Evolutionary conservation across 2,797 vertebrate species (phyloP), one percentile per base, ranked within the genome.

Genomic region (Cirrhinus mrigala): DNA sequence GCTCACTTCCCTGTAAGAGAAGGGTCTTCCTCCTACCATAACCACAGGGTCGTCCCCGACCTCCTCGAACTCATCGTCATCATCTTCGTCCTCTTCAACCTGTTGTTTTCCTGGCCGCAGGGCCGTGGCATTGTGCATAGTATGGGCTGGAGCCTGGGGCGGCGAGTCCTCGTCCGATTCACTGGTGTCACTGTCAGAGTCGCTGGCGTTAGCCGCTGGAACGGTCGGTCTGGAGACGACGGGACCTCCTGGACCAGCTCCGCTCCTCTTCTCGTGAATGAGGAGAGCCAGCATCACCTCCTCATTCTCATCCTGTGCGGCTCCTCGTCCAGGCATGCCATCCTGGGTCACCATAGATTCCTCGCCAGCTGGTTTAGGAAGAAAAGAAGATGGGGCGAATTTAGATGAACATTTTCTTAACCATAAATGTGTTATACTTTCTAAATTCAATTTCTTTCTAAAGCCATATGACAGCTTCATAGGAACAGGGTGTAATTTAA

Each of bases 281-380:
- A 99, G 98, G 69, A 99, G 94, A 1, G 98, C 97, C 0, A 96
- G 96, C 98, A 99, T 99, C 90, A 99, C 98, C 87, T 99, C 98
- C 90, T 99, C 98, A 0, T 99, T 98, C 86, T 98, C 97, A 79
- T 98, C 97, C 1, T 93, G 93, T 33, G 90, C 90, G 0, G 88
- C 71, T 29, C 92, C 91, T 0, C 90, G 94, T 52, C 94, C 94
- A 22, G 95, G 93, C 2, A 94, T 92, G 14, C 90, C 96, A 14
- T 97, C 96, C 82, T 94, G 97, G 90, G 94, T 94, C 1, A 95
- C 88, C 0, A 96, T 91, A 70, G 91, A 71, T 44, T 92, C 90
- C 60, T 96, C 93, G 29, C 90, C 94, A 87, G 94, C 98, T 99
- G 56, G 24, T 84, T 91, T 37, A 18, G 54, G 22, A 37, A 40